Base-by-base conservation (phyloP, 35 echinoderm and acorn worm species). In the Lytechinus pictus region DNA sequence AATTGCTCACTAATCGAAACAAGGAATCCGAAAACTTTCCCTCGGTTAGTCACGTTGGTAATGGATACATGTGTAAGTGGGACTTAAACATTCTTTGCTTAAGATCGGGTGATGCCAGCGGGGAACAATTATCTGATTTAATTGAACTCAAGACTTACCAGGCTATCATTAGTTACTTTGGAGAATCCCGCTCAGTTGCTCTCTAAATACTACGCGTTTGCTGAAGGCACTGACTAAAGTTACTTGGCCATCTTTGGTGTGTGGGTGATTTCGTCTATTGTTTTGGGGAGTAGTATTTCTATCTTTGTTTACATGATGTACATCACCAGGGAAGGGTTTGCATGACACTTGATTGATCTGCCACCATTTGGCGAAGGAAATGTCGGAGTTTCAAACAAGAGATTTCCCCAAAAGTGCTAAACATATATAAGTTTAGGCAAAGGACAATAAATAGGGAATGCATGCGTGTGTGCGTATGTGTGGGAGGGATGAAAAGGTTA, bases 41-140 rank as follows among this genome's bases (percentile, higher is more conserved):
- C 66, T 79, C 66, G 4, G 21, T 24, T 44, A 44, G 33, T 44
- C 33, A 44, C 33, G 33, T 44, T 44, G 8, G 66, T 79, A 79
- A 79, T n/a, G 6, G 66, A 79, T 79, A 79, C 66, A 79, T 6
- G 66, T 79, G 66, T 79, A 79, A 19, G 6, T 8, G 19, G 66
- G 66, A 79, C 66, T 79, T 79, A 24, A n/a, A 79, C 66, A 79
- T 79, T 79, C 66, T 79, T 79, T 79, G 66, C 66, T 79, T 79
- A 79, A 79, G 66, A 79, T 79, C 66, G 66, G 21, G 66, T 79
- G 66, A 79, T 24, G 66, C 66, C 66, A 24, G 6, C 9, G 66
- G 66, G 66, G 66, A 79, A 16, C 66, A 79, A 79, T 79, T 79
- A 79, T 79, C 14, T 79, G 66, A 79, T 79, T 79, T 79, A n/a